Evolutionary conservation across 2,888 invertebrate genomes (phyloP).

Genomic region (Lutraria lutraria): DNA sequence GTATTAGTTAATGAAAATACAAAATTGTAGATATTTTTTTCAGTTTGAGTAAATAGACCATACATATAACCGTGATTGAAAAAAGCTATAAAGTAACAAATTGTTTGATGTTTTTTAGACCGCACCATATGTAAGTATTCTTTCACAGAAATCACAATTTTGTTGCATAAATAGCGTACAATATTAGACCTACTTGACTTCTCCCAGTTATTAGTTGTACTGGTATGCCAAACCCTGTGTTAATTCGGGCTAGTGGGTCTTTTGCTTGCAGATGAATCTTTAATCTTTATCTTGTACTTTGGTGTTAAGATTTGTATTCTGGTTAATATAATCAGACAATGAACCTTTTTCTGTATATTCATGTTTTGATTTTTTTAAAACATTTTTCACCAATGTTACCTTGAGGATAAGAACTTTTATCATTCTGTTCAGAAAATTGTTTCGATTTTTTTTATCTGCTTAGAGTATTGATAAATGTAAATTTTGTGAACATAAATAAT

Average conservation of each 20-base stretch:
- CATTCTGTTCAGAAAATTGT: background rate
- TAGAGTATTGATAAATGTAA: constrained; percentile 6
- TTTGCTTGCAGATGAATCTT: background rate
- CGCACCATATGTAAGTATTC: background rate
- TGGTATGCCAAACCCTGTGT: too few species aligned
- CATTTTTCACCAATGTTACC: too few species aligned
- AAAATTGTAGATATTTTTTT: background rate
- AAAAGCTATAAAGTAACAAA: background rate
- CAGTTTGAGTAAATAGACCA: constrained; percentile 7
- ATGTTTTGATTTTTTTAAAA: too few species aligned
- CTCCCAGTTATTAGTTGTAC: too few species aligned
- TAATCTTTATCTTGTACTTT: background rate
- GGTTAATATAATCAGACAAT: too few species aligned
- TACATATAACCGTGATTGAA: constrained; percentile 8
- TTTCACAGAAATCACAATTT: background rate
- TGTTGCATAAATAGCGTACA: background rate
- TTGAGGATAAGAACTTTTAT: too few species aligned
- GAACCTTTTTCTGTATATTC: too few species aligned
- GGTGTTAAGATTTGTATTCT: background rate
- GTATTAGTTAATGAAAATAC: constrained; percentile 7
- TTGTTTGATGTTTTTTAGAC: background rate
- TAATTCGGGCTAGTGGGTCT: background rate
- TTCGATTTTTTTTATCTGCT: background rate
- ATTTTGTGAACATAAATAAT: constrained; percentile 21
- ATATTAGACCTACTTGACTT: background rate